Evolutionary conservation across 1,140 invertebrate genomes (phyloP), one percentile per base, ranked within the genome.

Genomic region (Drosophila willistoni): DNA sequence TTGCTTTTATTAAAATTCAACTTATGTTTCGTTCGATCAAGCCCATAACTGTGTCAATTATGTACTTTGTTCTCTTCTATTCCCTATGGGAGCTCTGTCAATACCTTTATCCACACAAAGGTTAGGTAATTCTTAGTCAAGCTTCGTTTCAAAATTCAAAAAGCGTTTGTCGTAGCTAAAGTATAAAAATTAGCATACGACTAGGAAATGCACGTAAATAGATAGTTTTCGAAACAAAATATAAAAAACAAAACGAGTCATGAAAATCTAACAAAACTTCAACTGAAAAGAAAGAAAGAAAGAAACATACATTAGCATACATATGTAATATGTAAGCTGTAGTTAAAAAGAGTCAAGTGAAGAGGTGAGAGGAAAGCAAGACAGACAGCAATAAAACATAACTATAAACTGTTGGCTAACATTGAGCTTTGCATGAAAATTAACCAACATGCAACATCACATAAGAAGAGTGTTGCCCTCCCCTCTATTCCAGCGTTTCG

Each of bases 391-490:
- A 80, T 79, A 80, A 80, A 76, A 72, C 72, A 79, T 80, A 73
- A 81, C 81, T 85, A 80, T 74, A 81, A 78, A 71, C 62, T 68
- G 65, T 66, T 69, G 63, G 77, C 66, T 63, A 80, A 59, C 67
- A 54, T 71, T 66, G 77, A 29, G 22, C 19, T 68, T 64, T 33
- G 71, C 82, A 85, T 87, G 75, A 62, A 83, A 73, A 64, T 78
- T 72, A 74, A 67, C 61, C 65, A 67, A 66, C 77, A 73, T 82
- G 69, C 73, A 72, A 76, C 55, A 36, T 14, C 33, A 56, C 33
- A 64, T 68, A 63, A 41, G 61, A 54, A 54, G 33, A 54, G 34
- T 17, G 25, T 34, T 42, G 12, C 7, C 19, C 17, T 36, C 33
- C 39, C 55, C 55, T 3, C 9, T 33, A 25, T 54, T 17, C 41